A percentile compares a stretch with the other conserved stretches of the same genome.
Conservation (phyloP, 2,113 vertebrate species). For the Oostethus manadensis region DNA sequence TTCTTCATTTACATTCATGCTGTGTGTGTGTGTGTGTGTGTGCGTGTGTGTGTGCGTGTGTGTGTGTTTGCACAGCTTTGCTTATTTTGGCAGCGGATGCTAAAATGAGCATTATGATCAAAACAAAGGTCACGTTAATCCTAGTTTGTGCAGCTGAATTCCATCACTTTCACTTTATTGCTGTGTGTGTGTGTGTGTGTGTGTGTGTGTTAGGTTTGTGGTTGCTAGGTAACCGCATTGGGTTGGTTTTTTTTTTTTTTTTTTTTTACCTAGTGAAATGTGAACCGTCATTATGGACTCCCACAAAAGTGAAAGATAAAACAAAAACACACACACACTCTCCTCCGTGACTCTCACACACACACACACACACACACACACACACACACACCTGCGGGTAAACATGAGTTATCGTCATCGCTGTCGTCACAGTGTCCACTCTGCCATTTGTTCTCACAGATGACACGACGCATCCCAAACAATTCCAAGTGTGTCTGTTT, state of each 20-base stretch:
- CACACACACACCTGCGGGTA: constrained; percentile 23
- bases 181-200: constrained; percentile 10
- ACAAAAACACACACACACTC: not conserved
- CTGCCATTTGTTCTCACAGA: constrained; percentile 53
- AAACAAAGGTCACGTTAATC: constrained; percentile 57
- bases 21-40: constrained; percentile 10
- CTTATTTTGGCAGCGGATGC: constrained; percentile 42
- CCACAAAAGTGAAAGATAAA: not conserved
- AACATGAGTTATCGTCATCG: constrained; percentile 48
- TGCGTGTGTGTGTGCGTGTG: constrained; percentile 4
- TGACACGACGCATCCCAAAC: constrained; percentile 55
- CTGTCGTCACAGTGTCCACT: constrained; percentile 46
- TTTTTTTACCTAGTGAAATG: constrained; percentile 6
- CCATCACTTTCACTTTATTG: constrained; percentile 13
- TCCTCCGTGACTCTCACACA: not conserved
- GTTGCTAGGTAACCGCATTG: constrained; percentile 66
- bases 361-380: constrained; percentile 8
- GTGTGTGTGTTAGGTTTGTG: constrained; percentile 17
- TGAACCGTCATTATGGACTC: not conserved
- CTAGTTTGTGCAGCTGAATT: constrained; percentile 16
- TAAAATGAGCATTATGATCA: constrained; percentile 36
- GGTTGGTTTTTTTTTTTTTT: constrained; percentile 20
- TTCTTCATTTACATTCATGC: constrained; percentile 19
- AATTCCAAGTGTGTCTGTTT: constrained; percentile 5
- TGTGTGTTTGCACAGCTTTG: constrained; percentile 52